Base-by-base conservation (phyloP, 2,113 vertebrate species). In the Nesoenas mayeri region DNA sequence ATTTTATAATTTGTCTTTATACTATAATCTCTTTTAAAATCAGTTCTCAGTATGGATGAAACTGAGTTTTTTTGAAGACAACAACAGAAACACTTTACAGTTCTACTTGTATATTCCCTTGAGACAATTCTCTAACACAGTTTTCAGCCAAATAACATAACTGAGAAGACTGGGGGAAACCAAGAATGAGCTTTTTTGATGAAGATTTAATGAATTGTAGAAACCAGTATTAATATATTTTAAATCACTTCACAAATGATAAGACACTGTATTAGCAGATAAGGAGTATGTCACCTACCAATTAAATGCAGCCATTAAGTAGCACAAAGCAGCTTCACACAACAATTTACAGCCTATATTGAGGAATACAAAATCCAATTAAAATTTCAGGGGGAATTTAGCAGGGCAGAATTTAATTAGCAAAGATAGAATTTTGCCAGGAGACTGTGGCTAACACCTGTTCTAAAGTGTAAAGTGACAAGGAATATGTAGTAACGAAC, bases 351-450 rank as follows among this genome's bases (percentile, higher is more conserved):
- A 32, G 71, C 56, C 70, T 42, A 54, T 58, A 95, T n/a, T 24
- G 56, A 95, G 53, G 38, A 91, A 90, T 40, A 70, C 24, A 82
- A 87, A 88, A 85, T 62, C 79, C 85, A 96, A 91, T 91, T 94
- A 94, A 90, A 95, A 90, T 77, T 94, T 83, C 79, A 85, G 74
- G 28, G 62, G 34, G 56, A 93, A 89, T 93, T 93, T 89, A 94
- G 87, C 79, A 73, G 75, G 56, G 79, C 56, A 95, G 71, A 96
- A 93, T 93, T 89, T 88, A 95, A 96, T 94, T 89, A 96, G 74
- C 62, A 66, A 83, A 91, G 88, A 66, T 31, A 82, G 20, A 73
- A 40, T 90, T 96, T 96, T 93, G 94, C 93, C 90, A 91, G 60
- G 70, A 96, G 47, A 83, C 82, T 78, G 64, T 40, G 66, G 89